Evolutionary conservation across 2,113 vertebrate species (phyloP).

Genomic region (Rhinolophus sinicus): DNA sequence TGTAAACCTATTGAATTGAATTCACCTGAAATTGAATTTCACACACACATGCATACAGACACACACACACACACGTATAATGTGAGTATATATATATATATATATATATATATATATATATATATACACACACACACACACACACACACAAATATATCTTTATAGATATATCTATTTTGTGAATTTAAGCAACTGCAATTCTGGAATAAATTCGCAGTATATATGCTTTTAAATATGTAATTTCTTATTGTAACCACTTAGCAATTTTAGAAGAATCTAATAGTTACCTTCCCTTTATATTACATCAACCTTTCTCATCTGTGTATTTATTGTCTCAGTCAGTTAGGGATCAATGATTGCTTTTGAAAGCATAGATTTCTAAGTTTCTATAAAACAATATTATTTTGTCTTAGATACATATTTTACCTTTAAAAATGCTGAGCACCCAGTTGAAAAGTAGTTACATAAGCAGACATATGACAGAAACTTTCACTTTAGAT

Average conservation of each 20-base stretch:
- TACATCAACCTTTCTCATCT: neutral
- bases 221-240: neutral
- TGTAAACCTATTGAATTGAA: neutral
- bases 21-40: neutral
- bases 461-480: neutral
- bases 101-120: too few relatives aligned
- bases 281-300: neutral
- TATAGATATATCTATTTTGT: neutral
- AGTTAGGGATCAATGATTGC: neutral
- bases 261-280: neutral
- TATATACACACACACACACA: too few relatives aligned
- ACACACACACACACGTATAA: too few relatives aligned
- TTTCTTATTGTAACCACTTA: neutral
- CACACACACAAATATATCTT: too few relatives aligned
- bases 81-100: too few relatives aligned
- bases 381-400: neutral
- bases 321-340: neutral
- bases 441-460: neutral
- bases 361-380: neutral
- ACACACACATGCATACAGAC: neutral
- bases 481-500: neutral
- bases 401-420: constrained; percentile 31
- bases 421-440: neutral
- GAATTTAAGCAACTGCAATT: neutral
- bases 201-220: neutral